Percentiles rank a stretch among this genome's conserved stretches.
Evolutionary conservation across 2,888 invertebrate genomes (phyloP).

Genomic region (Euclidia mi): DNA sequence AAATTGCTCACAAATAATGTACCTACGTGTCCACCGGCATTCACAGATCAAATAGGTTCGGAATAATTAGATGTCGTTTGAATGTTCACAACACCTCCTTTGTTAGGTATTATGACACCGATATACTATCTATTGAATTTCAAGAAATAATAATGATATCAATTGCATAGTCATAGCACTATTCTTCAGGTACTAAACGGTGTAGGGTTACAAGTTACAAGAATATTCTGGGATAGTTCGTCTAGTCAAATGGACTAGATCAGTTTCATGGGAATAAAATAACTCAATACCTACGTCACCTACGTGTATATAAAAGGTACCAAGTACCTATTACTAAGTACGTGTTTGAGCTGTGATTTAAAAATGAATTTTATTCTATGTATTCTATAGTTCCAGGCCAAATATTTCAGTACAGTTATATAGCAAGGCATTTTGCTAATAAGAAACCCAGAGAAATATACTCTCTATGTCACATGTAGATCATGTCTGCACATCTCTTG

Average conservation of each 20-base stretch:
- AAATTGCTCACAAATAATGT: constrained; percentile 16
- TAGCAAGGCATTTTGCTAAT: no score
- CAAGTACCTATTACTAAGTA: no score
- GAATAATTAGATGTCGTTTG: constrained; percentile 33
- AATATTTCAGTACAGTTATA: no score
- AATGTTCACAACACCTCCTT: constrained; percentile 30
- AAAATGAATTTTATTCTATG: no score
- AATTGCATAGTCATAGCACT: constrained; percentile 55
- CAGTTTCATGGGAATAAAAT: background rate
- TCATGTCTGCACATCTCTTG: no score
- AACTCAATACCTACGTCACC: background rate
- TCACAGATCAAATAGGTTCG: constrained; percentile 23
- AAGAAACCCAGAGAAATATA: no score
- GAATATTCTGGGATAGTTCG: constrained; percentile 31
- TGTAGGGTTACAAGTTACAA: constrained; percentile 55
- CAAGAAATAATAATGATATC: constrained; percentile 58
- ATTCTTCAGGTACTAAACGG: constrained; percentile 64
- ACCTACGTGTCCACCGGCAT: constrained; percentile 15
- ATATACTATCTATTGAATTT: constrained; percentile 44
- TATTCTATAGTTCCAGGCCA: no score
- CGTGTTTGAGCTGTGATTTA: no score
- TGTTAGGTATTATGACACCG: constrained; percentile 42
- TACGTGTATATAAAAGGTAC: no score
- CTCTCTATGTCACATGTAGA: no score
- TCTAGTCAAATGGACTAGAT: background rate